Evolutionary conservation across 2,113 vertebrate species (phyloP).

Genomic region (Lampris megalopsis): DNA sequence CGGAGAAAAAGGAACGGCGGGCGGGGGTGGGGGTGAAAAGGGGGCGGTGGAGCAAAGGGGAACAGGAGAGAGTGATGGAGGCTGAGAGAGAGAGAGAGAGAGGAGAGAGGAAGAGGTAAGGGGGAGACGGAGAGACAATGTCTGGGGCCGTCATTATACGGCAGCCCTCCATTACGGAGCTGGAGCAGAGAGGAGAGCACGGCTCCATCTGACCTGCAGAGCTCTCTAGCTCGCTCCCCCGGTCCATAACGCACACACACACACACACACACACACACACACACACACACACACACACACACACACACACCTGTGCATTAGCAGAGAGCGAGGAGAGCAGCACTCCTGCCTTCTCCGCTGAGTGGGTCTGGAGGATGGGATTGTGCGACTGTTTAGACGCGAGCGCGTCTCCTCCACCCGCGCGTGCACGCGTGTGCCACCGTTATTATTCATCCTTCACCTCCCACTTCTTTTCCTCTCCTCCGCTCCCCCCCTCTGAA

Average conservation of each 20-base stretch:
- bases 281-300: slow-evolving; percentile 9
- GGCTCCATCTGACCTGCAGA: slow-evolving; percentile 64
- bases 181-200: slow-evolving; percentile 62
- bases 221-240: slow-evolving; percentile 24
- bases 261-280: not conserved
- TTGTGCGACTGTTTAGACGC: slow-evolving; percentile 4
- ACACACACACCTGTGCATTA: slow-evolving; percentile 34
- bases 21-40: slow-evolving; percentile 26
- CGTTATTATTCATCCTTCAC: slow-evolving; percentile 71
- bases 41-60: slow-evolving; percentile 38
- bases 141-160: slow-evolving; percentile 71
- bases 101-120: slow-evolving; percentile 4
- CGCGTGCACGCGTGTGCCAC: slow-evolving; percentile 38
- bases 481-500: slow-evolving; percentile 15
- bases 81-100: slow-evolving; percentile 19
- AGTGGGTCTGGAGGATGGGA: slow-evolving; percentile 49
- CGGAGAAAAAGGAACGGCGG: slow-evolving; percentile 15
- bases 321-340: slow-evolving; percentile 50
- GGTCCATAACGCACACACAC: slow-evolving; percentile 32
- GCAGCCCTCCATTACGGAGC: slow-evolving; percentile 75
- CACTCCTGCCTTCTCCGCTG: slow-evolving; percentile 46
- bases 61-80: slow-evolving; percentile 25
- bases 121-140: slow-evolving; percentile 8
- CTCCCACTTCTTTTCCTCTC: slow-evolving; percentile 54
- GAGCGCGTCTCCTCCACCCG: slow-evolving; percentile 10